Evolutionary conservation across 2,888 invertebrate species (phyloP).

Genomic region (Podotricha telesiphe): DNA sequence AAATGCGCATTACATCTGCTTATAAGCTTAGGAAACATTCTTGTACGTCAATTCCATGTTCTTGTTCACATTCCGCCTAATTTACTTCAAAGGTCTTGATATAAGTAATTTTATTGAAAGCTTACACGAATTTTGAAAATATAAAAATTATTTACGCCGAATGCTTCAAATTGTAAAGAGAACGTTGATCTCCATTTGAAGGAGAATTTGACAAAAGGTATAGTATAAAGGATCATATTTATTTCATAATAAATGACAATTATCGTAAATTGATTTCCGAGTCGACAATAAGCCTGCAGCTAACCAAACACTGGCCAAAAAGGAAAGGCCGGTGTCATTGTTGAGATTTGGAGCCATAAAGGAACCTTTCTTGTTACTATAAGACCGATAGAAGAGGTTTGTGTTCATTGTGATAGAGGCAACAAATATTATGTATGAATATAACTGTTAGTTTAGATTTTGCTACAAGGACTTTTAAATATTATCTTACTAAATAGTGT

Average conservation of each 20-base stretch:
- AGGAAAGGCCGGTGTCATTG: constrained; percentile 78
- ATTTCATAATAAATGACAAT: constrained; percentile 84
- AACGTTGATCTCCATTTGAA: constrained; percentile 63
- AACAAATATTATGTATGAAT: constrained; percentile 73
- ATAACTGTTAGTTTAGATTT: constrained; percentile 30
- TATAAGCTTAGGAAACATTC: constrained; percentile 77
- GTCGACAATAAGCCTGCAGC: constrained; percentile 81
- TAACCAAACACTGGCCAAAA: constrained; percentile 88
- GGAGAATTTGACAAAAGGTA: constrained; percentile 62
- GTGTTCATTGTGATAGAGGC: constrained; percentile 68
- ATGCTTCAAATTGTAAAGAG: constrained; percentile 62
- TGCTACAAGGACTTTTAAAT: constrained; percentile 28
- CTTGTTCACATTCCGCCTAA: constrained; percentile 68
- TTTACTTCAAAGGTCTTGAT: constrained; percentile 65
- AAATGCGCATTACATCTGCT: constrained; percentile 70
- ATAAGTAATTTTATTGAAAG: constrained; percentile 69
- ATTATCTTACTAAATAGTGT: constrained; percentile 18
- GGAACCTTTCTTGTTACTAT: constrained; percentile 56
- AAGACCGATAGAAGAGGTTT: constrained; percentile 60
- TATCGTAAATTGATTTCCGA: constrained; percentile 81
- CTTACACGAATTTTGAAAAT: constrained; percentile 68
- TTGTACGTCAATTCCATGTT: constrained; percentile 62
- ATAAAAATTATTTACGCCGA: constrained; percentile 72
- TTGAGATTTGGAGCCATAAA: constrained; percentile 58
- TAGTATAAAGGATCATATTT: constrained; percentile 80